Evolutionary conservation across 1,140 invertebrate species (phyloP).

Genomic region (Hycleus cichorii): DNA sequence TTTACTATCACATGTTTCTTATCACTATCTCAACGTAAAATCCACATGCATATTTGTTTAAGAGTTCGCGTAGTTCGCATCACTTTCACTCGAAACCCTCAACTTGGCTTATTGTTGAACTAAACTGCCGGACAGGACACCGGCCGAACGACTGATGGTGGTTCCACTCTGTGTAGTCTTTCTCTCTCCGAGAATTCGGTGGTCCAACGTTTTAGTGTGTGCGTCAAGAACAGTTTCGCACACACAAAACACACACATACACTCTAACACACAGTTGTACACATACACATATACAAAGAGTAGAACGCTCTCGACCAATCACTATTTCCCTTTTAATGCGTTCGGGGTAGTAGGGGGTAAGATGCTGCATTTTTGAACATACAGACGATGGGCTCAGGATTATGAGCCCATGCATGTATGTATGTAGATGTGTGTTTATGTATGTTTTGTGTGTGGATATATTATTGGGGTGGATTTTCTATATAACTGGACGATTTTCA

Average conservation of each 20-base stretch:
- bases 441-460: neutral
- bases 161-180: neutral
- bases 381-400: slow-evolving; percentile 14
- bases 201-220: neutral
- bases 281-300: neutral
- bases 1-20: slow-evolving; percentile 34
- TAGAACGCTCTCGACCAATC: slow-evolving; percentile 2
- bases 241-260: too few relatives aligned
- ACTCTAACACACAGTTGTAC: neutral
- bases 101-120: slow-evolving; percentile 10
- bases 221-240: neutral
- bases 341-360: slow-evolving; percentile 21
- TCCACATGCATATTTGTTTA: slow-evolving; percentile 7
- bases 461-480: too few relatives aligned
- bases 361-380: slow-evolving; percentile 27
- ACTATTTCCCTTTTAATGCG: slow-evolving; percentile 16
- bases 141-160: slow-evolving; percentile 16
- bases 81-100: slow-evolving; percentile 8
- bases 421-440: neutral
- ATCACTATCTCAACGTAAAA: slow-evolving; percentile 18
- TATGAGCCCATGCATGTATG: slow-evolving; percentile 12
- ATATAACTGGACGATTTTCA: too few relatives aligned
- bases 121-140: slow-evolving; percentile 7
- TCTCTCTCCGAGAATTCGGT: slow-evolving; percentile 21
- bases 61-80: slow-evolving; percentile 4